A percentile compares a stretch with the other conserved stretches of the same genome.
Evolutionary conservation across 2,797 vertebrate species (phyloP).

Genomic region (Ctenopoma multispine): DNA sequence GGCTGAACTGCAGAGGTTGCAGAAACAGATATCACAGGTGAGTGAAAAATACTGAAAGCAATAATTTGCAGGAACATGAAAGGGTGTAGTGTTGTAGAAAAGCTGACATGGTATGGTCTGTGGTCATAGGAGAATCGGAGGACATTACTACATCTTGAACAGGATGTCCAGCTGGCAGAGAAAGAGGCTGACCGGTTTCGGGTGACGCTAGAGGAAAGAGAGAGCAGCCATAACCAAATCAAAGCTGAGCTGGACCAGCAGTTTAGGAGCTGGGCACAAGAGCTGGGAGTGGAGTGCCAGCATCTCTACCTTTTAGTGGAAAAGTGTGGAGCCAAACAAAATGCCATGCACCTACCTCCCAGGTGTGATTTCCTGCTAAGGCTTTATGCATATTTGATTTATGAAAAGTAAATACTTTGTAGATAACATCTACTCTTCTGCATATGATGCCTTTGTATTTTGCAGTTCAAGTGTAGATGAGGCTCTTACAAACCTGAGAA

Average conservation of each 20-base stretch:
- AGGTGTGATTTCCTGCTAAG: constrained; percentile 52
- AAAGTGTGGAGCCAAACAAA: constrained; percentile 45
- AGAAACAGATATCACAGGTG: constrained; percentile 67
- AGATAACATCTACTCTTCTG: no score
- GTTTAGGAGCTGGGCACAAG: constrained; percentile 53
- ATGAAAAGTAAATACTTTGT: background rate
- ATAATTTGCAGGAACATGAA: background rate
- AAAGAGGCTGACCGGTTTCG: constrained; percentile 64
- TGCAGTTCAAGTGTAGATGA: constrained; percentile 66
- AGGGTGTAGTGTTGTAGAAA: constrained; percentile 5
- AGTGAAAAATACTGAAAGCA: constrained; percentile 3
- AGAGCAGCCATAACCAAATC: constrained; percentile 42
- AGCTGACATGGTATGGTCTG: constrained; percentile 32
- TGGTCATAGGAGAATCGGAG: constrained; percentile 71
- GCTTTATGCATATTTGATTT: background rate
- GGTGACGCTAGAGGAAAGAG: constrained; percentile 59
- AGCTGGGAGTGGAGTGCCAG: constrained; percentile 66
- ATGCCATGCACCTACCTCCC: constrained; percentile 16
- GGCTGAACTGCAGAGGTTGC: constrained; percentile 66
- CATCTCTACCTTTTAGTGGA: constrained; percentile 61
- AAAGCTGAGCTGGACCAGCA: constrained; percentile 68
- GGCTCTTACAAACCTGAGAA: constrained; percentile 64
- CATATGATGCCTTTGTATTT: background rate
- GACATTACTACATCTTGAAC: constrained; percentile 43
- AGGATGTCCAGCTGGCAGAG: constrained; percentile 62